Evolutionary conservation across 2,888 invertebrate species (phyloP).

Genomic region (Drosophila hawaiiensis): DNA sequence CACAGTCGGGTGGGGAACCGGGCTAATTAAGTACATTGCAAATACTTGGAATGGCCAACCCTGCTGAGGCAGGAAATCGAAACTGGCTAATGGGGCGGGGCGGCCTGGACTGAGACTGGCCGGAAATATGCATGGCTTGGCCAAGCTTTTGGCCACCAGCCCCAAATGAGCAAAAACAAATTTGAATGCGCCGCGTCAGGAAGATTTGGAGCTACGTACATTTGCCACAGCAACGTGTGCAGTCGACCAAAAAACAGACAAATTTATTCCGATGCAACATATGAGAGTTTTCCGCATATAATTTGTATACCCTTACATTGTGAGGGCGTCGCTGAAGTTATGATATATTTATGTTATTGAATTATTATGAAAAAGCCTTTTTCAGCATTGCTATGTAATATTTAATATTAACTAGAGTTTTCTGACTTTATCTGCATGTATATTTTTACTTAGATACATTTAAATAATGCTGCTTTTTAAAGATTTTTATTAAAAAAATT

Average conservation of each 20-base stretch:
- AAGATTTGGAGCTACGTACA: conserved; percentile 53
- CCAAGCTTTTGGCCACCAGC: conserved; percentile 59
- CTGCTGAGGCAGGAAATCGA: conserved; percentile 64
- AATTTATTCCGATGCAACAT: conserved; percentile 69
- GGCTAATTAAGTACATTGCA: conserved; percentile 69
- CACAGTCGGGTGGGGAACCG: conserved; percentile 22
- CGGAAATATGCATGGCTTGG: conserved; percentile 79
- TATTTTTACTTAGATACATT: not conserved
- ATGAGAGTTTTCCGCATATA: conserved; percentile 15
- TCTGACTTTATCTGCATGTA: not conserved
- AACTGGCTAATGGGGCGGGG: conserved; percentile 56
- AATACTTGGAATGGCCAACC: conserved; percentile 63
- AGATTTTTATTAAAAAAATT: too few relatives aligned
- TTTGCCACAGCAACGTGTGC: conserved; percentile 52
- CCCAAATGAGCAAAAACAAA: conserved; percentile 61
- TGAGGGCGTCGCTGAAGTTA: not conserved
- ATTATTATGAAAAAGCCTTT: not conserved
- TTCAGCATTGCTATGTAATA: not conserved
- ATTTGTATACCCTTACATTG: conserved; percentile 6
- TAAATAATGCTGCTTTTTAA: too few relatives aligned
- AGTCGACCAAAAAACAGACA: conserved; percentile 61
- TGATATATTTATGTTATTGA: too few relatives aligned
- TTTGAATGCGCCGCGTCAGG: conserved; percentile 75
- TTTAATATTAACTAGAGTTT: not conserved
- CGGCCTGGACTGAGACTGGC: conserved; percentile 44